phyloP scores from a whole-genome alignment of 1,140 invertebrate genomes.

The Scaptomyza hsui region DNA sequence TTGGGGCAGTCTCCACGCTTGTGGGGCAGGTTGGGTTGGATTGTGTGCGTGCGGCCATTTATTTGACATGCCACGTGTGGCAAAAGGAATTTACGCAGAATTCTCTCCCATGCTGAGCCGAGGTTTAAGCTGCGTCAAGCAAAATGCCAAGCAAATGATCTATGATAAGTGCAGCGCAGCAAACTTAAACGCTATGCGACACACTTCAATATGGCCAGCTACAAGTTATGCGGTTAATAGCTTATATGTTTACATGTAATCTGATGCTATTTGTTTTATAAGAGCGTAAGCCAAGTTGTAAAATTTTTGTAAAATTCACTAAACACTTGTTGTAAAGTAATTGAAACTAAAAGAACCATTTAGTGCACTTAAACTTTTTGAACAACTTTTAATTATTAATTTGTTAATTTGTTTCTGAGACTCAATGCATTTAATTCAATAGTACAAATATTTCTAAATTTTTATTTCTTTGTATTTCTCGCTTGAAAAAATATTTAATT shows the following conservation, averaged over 20 bases:
- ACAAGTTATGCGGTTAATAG: conserved; percentile 1
- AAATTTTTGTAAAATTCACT: too few species aligned
- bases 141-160: conserved; percentile 43
- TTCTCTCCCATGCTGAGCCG: conserved; percentile 28
- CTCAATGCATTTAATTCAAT: too few species aligned
- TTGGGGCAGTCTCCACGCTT: conserved; percentile 44
- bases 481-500: too few species aligned
- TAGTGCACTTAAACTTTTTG: background rate
- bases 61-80: conserved; percentile 79
- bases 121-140: conserved; percentile 29
- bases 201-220: background rate
- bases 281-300: too few species aligned
- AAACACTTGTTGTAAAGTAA: too few species aligned
- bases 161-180: conserved; percentile 39
- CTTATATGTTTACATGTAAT: background rate
- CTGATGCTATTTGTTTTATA: background rate
- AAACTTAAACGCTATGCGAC: conserved; percentile 1
- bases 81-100: conserved; percentile 71
- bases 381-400: too few species aligned
- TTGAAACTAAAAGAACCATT: background rate
- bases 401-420: too few species aligned
- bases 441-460: too few species aligned
- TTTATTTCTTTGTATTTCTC: too few species aligned
- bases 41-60: conserved; percentile 65
- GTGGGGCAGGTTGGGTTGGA: conserved; percentile 1